Base-by-base conservation (phyloP, 2,113 vertebrate species). In the Collichthys lucidus region DNA sequence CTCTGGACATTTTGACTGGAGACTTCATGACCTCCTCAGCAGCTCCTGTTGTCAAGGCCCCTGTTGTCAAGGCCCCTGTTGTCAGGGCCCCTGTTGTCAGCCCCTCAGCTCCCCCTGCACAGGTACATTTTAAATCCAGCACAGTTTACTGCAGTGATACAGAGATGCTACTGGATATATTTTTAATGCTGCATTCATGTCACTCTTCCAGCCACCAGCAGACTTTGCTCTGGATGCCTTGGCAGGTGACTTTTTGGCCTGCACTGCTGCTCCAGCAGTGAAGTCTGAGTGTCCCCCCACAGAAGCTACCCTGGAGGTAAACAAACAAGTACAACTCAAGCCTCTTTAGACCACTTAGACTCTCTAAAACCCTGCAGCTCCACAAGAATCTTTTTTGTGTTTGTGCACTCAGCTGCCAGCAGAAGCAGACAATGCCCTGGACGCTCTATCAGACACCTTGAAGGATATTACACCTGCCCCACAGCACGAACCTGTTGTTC, bases 361-460 rank as follows among this genome's bases (percentile, higher is more conserved):
- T 49, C 7, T 57, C 8, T 26, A 42, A 24, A 70, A 53, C n/a
- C 29, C 20, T 53, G 12, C 19, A 52, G 8, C 4, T 53, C 3
- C n/a, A 44, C 31, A 16, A 17, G 0, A 46, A 11, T 11, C 5
- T 46, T 46, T 29, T 77, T n/a, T 60, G 12, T 68, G 16, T 80
- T 31, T 79, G 35, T 83, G n/a, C 31, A 1, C 8, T 46, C 83
- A 95, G 94, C 35, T 94, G 86, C 53, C 64, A 20, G 55, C 55
- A 0, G 90, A 68, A 22, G 77, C 90, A 26, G 72, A 84, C 47
- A 79, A 52, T 5, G 94, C 95, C 59, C 68, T 96, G 57, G 94
- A 95, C 17, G 90, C 89, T 71, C 90, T 96, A 35, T 95, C 94
- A 20, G 89, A 94, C 79, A 94, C 93, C 46, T 80, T 96, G 53